Base-by-base conservation (phyloP, 2,113 vertebrate species). In the Pipa parva region DNA sequence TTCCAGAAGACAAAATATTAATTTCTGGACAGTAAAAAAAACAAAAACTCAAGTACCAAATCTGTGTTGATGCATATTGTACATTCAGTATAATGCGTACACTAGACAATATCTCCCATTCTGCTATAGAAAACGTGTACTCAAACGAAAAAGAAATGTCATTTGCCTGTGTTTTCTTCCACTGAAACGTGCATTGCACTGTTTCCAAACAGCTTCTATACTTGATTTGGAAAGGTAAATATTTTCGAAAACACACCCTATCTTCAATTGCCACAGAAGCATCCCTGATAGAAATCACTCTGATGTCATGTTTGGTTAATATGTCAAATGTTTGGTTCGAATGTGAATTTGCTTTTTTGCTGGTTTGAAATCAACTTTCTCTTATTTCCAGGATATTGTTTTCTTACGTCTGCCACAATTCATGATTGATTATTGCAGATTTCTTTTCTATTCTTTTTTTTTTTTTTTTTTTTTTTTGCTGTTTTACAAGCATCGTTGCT, bases 251-350 rank as follows among this genome's bases (percentile, higher is more conserved):
- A 46, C 25, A 9, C 27, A 26, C 39, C 25, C 37, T 29, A 29
- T 59, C 24, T 26, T 65, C 51, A 31, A 25, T 8, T 50, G 12
- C 28, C 22, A 15, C 55, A 37, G 55, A 15, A 59, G 15, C 64
- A 50, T 29, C 48, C 24, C 54, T 50, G 56, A 48, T 18, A 33
- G 63, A 8, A 49, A 67, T 49, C 29, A 49, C 42, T 36, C 25
- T 42, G 28, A 59, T 21, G 42, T 58, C 55, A 59, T 67, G 31
- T 67, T 67, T 67, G 46, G 42, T 58, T 67, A 59, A 28, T 49
- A 59, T 36, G 21, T 59, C 54, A 67, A 59, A 36, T 54, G 64
- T 67, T 67, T 67, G 46, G 42, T 58, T 67, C 49, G 28, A 59
- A 59, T 36, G 21, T 49, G 64, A 67, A 59, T 58, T 26, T 46